Evolutionary conservation across 2,113 vertebrate species (phyloP).

Genomic region (Mustela nigripes): DNA sequence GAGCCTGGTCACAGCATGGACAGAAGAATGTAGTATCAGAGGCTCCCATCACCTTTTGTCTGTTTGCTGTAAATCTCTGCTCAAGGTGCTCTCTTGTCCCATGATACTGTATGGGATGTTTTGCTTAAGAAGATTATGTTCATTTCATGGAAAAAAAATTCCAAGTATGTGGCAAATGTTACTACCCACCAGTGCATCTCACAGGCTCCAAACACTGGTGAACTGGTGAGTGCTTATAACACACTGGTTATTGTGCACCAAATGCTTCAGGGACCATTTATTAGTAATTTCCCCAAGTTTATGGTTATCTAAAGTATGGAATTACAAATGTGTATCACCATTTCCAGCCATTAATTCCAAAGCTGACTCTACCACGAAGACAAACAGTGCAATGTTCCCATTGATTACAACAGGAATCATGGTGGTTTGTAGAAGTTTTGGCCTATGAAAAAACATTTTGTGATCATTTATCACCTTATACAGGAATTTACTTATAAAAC

Average conservation of each 20-base stretch:
- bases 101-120: not conserved
- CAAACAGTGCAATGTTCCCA: not conserved
- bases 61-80: not conserved
- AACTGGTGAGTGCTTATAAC: not conserved
- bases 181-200: not conserved
- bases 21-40: not conserved
- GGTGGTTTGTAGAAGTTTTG: not conserved
- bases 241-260: not conserved
- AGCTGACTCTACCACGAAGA: not conserved
- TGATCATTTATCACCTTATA: not conserved
- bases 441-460: not conserved
- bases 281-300: not conserved
- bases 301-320: not conserved
- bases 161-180: conserved; percentile 3
- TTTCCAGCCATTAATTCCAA: conserved; percentile 39
- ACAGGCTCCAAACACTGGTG: not conserved
- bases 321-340: not conserved
- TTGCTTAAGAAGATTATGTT: conserved; percentile 27
- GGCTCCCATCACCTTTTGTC: not conserved
- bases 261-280: not conserved
- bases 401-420: not conserved
- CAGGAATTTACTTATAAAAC: conserved; percentile 7
- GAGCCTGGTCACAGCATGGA: not conserved
- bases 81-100: not conserved
- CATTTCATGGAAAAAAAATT: not conserved